Base-by-base conservation (phyloP, 2,888 invertebrate genomes). In the Margaritifera margaritifera region DNA sequence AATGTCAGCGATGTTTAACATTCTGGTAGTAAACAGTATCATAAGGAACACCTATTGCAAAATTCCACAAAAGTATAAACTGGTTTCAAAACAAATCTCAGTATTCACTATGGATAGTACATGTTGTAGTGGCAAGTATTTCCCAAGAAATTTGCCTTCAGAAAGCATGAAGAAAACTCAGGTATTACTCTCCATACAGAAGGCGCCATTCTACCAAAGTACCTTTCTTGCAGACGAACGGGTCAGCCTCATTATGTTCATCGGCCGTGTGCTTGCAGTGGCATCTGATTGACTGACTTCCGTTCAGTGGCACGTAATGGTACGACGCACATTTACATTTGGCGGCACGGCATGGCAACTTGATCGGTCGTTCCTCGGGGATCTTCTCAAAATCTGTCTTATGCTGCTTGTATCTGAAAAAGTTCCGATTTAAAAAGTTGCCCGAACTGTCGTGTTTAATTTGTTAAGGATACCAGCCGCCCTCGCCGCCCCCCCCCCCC, bases 191-290 rank as follows among this genome's bases (percentile, higher is more conserved):
- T 25, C 22, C 70, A 42, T 8, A 2, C 15, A 8, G 2, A 42
- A 42, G 42, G 77, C 60, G 15, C 11, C 11, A 42, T 42, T 11
- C 15, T 42, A 11, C 42, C 15, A 15, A 42, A 15, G 42, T 77
- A 88, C 89, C 81, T 80, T 86, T 86, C 62, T 80, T 83, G 77
- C 89, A 89, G 52, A 84, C 80, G 70, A 84, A 89, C 24, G 89
- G 89, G 24, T 76, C 75, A 24, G 71, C 80, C 61, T 81, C 84
- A 6, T 75, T 74, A 71, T 90, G 90, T 22, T 89, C 88, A 54
- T 87, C 86, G 6, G 89, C 75, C 1, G 80, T 72, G 69, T 90
- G 90, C 76, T 90, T 90, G 71, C 90, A 90, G 15, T 83, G 84
- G 71, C 90, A 90, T 2, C 89, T 75, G 57, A 89, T 86, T n/a